phyloP scores from a whole-genome alignment of 1,140 invertebrate species.

The Panagrolaimus sp. region DNA sequence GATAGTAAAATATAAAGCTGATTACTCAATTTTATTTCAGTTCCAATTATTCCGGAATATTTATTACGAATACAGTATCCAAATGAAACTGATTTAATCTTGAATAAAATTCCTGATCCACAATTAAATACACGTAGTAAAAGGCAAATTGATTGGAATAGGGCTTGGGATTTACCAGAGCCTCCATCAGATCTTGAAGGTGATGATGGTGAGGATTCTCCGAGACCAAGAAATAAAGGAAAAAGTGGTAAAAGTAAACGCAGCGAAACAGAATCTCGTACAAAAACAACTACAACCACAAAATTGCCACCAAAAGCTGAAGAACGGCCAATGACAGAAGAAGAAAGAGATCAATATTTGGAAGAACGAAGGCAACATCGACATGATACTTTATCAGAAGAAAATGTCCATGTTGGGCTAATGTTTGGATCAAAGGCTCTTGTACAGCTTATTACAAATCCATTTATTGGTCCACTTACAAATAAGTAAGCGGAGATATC shows the following conservation, averaged over 20 bases:
- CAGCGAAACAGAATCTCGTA: not conserved
- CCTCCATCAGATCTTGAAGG: not conserved
- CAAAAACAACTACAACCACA: not conserved
- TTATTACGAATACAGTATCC: constrained; percentile 60
- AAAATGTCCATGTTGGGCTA: constrained; percentile 86
- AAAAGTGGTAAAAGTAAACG: constrained; percentile 4
- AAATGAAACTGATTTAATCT: constrained; percentile 47
- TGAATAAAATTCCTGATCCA: constrained; percentile 24
- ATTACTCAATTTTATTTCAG: constrained; percentile 48
- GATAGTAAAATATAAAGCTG: too few species aligned
- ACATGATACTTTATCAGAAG: constrained; percentile 79
- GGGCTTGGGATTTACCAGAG: constrained; percentile 23
- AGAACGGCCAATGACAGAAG: not conserved
- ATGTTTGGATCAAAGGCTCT: constrained; percentile 97
- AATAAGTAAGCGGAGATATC: constrained; percentile 76
- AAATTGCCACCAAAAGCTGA: not conserved
- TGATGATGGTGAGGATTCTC: constrained; percentile 1
- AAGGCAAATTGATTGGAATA: constrained; percentile 31
- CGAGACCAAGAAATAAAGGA: not conserved
- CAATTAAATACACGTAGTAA: not conserved
- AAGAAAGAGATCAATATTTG: constrained; percentile 17
- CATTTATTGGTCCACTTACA: constrained; percentile 88
- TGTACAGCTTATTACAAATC: constrained; percentile 88
- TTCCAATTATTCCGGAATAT: constrained; percentile 64
- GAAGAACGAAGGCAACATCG: constrained; percentile 57